Base-by-base conservation (phyloP, 2,797 vertebrate genomes). In the Podargus strigoides region DNA sequence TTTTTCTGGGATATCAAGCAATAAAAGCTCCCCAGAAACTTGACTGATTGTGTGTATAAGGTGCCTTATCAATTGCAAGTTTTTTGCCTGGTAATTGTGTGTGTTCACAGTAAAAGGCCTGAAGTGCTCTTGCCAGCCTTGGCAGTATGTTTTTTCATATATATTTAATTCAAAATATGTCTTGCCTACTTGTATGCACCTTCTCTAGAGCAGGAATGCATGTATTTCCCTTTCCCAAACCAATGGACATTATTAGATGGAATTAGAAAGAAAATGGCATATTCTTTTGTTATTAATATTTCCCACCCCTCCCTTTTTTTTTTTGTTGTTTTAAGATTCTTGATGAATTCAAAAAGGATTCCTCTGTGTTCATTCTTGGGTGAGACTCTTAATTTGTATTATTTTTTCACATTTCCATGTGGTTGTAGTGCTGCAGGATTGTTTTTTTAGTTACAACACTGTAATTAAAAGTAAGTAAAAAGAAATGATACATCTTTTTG, bases 281-380 rank as follows among this genome's bases (percentile, higher is more conserved):
- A 7, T 80, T 83, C 10, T 73, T 66, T 62, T 52, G 7, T 88
- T 80, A 74, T 67, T 83, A 47, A 49, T 52, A 10, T 78, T 91
- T 72, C n/a, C n/a, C n/a, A n/a, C n/a, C n/a, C n/a, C n/a, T 58
- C 28, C 3, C 2, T 9, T 0, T 20, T 12, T 73, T 78, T 44
- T 64, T 62, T 13, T 42, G 84, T 67, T 50, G 15, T 46, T 97
- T 97, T 94, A 96, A 99, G 99, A 98, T 99, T 95, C 98, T 99
- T 18, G 99, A 99, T 26, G 99, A 99, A 97, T 99, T 99, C 97
- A 99, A 99, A 96, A 99, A 98, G 87, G 99, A 99, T 95, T 98
- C 98, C 0, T 99, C 99, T 66, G 97, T 98, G 90, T 99, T 99
- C 95, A 99, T 99, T 95, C 97, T 99, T 97, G 99, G 99, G 99